phyloP scores from a whole-genome alignment of 1,140 invertebrate genomes.

The Drosophila varians region DNA sequence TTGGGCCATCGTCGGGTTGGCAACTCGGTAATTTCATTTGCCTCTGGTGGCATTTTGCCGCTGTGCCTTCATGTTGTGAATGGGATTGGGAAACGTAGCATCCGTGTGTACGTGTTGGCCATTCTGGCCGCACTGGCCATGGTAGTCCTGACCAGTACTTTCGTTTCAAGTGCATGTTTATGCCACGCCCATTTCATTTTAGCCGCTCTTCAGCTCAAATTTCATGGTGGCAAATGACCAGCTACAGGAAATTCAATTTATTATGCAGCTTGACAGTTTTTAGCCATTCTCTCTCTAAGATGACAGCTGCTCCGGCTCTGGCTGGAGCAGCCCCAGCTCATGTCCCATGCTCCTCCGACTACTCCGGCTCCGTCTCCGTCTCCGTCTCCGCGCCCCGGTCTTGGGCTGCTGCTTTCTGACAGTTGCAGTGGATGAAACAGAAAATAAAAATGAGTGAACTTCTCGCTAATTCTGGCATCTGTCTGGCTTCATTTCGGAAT shows the following conservation, averaged over 20 bases:
- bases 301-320: conserved; percentile 47
- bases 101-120: conserved; percentile 59
- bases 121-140: conserved; percentile 10
- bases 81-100: conserved; percentile 8
- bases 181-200: conserved; percentile 41
- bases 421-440: conserved; percentile 29
- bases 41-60: conserved; percentile 67
- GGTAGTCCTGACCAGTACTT: conserved; percentile 24
- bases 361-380: neutral
- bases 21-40: conserved; percentile 71
- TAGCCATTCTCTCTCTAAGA: conserved; percentile 58
- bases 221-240: conserved; percentile 75
- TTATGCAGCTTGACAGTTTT: conserved; percentile 78
- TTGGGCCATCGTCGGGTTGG: conserved; percentile 30
- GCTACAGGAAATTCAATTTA: conserved; percentile 78
- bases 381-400: conserved; percentile 3
- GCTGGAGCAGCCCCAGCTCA: conserved; percentile 2
- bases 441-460: conserved; percentile 52
- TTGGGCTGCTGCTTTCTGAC: conserved; percentile 31
- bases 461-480: conserved; percentile 72
- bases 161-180: conserved; percentile 61
- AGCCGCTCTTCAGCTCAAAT: conserved; percentile 23
- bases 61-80: conserved; percentile 33
- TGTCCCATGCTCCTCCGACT: neutral
- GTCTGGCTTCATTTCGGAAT: conserved; percentile 53